Conservation (phyloP, 2,888 invertebrate species). For the Synergus itoensis region DNA sequence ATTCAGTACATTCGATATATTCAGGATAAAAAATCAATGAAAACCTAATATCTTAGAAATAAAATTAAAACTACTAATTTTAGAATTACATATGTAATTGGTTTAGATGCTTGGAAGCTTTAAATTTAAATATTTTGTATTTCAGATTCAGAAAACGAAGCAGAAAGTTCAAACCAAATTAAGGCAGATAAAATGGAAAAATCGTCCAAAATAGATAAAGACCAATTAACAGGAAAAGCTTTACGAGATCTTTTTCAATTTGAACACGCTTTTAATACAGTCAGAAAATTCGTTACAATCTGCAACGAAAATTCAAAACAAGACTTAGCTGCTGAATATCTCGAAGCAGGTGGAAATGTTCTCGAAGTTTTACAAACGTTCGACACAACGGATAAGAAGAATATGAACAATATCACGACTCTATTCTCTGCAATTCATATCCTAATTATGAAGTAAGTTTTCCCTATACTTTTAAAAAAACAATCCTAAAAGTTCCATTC, state of each 20-base stretch:
- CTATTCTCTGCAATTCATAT: constrained; percentile 84
- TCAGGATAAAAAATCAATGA: background rate
- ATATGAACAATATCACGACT: constrained; percentile 80
- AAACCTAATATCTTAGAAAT: background rate
- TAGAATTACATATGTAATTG: too few species aligned
- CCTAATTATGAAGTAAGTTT: constrained; percentile 81
- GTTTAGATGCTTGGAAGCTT: too few species aligned
- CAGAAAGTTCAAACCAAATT: background rate
- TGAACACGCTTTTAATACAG: constrained; percentile 63
- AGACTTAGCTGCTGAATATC: constrained; percentile 82
- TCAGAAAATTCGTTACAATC: constrained; percentile 83
- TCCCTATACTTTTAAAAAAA: constrained; percentile 11
- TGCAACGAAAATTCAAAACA: constrained; percentile 79
- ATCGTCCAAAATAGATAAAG: constrained; percentile 12
- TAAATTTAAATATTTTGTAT: background rate
- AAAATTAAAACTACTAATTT: background rate
- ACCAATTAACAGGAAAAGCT: constrained; percentile 59
- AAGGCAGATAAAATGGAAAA: background rate
- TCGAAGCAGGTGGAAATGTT: constrained; percentile 85
- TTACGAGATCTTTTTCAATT: constrained; percentile 65
- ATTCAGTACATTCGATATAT: background rate
- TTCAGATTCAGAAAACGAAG: background rate
- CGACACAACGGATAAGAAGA: constrained; percentile 82
- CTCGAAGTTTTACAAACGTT: constrained; percentile 85
- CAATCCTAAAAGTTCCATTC: background rate